Evolutionary conservation across 2,113 vertebrate genomes (phyloP).

Genomic region (Pagrus major): DNA sequence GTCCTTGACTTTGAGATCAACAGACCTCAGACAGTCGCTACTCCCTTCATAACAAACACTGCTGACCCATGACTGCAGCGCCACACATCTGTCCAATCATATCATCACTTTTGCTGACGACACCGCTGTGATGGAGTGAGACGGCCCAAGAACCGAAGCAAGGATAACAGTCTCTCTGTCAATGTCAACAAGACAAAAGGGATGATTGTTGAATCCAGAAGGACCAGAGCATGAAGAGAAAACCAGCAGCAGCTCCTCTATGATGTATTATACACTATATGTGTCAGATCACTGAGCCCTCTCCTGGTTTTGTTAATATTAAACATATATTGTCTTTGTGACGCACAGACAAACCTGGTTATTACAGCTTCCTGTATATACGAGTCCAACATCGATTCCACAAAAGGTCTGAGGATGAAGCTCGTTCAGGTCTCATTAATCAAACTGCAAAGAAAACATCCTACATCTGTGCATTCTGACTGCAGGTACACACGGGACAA

Average conservation of each 20-base stretch:
- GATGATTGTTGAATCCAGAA: conserved; percentile 30
- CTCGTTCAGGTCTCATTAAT: neutral
- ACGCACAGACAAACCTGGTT: neutral
- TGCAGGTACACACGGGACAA: neutral
- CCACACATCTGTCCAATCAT: conserved; percentile 44
- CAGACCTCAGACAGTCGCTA: conserved; percentile 38
- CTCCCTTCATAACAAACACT: conserved; percentile 35
- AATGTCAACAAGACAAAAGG: conserved; percentile 51
- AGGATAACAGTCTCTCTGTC: conserved; percentile 44
- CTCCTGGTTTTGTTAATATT: no score
- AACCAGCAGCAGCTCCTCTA: neutral
- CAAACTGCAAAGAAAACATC: neutral
- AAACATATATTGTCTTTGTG: neutral
- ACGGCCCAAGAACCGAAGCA: neutral
- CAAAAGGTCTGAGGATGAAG: neutral
- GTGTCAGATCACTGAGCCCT: neutral
- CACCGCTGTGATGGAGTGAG: conserved; percentile 26
- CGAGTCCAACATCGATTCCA: no score
- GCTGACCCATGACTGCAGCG: conserved; percentile 45
- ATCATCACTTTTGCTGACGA: conserved; percentile 47
- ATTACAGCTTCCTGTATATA: neutral
- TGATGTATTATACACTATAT: no score
- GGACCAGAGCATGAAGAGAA: neutral
- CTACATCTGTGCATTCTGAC: neutral
- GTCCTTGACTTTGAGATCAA: conserved; percentile 69